Percentiles rank a stretch among this genome's conserved stretches.
Conservation (phyloP, 2,888 invertebrate species). For the Rotaria magnacalcarata region DNA sequence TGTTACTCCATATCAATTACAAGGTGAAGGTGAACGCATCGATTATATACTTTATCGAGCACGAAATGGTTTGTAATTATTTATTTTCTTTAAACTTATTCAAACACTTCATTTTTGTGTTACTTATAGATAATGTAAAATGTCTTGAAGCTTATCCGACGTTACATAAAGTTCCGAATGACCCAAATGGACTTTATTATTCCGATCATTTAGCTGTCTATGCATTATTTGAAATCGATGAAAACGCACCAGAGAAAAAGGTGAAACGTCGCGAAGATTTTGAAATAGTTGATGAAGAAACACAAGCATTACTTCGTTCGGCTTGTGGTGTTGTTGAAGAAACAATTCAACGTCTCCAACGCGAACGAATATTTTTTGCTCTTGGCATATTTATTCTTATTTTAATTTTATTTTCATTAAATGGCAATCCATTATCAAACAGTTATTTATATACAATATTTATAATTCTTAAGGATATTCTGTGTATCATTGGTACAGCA, state of each 20-base stretch:
- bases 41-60: slow-evolving; percentile 45
- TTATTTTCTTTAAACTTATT: no score
- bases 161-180: slow-evolving; percentile 22
- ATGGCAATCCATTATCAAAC: slow-evolving; percentile 5
- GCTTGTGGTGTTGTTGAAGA: slow-evolving; percentile 3
- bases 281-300: not conserved
- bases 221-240: slow-evolving; percentile 38
- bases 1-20: not conserved
- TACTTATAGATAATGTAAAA: not conserved
- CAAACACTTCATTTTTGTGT: no score
- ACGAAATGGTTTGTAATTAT: not conserved
- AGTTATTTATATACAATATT: not conserved
- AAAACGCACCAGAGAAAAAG: not conserved
- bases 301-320: not conserved
- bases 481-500: not conserved
- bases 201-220: slow-evolving; percentile 44
- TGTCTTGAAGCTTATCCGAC: slow-evolving; percentile 27
- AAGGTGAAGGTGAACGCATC: slow-evolving; percentile 41
- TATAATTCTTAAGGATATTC: not conserved
- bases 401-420: not conserved
- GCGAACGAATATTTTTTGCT: not conserved
- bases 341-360: slow-evolving; percentile 29
- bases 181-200: not conserved
- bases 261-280: not conserved
- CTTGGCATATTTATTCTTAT: not conserved